Percentiles rank a stretch among this genome's conserved stretches.
These are phyloP conservation scores for Chionoecetes opilio DNA, from an alignment of 1,140 invertebrate genomes.

Conservation along the genomic window DNA sequence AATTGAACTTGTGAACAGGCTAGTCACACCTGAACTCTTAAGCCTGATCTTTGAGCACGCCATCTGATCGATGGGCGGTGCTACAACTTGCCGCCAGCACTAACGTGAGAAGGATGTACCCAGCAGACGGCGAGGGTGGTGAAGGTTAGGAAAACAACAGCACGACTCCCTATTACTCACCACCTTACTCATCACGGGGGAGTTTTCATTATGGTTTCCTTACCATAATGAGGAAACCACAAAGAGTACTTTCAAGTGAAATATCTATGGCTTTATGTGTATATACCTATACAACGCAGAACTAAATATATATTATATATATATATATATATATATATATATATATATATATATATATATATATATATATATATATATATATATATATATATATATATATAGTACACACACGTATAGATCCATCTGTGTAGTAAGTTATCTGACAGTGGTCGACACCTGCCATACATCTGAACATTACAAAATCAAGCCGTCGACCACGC, in stretches of 20 bases:
- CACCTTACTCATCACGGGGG: background rate
- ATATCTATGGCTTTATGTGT: no score
- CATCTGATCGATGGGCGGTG: background rate
- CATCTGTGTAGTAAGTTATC: no score
- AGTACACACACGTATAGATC: no score
- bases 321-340: no score
- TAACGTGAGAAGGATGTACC: background rate
- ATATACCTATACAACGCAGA: no score
- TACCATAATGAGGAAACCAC: background rate
- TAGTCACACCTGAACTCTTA: background rate
- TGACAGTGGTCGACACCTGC: background rate
- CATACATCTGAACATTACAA: background rate
- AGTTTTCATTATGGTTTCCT: background rate
- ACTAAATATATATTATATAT: no score
- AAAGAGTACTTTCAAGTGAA: no score
- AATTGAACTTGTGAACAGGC: background rate
- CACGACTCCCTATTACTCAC: background rate
- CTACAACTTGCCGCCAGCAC: background rate
- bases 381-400: no score
- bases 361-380: no score
- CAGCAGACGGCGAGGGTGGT: background rate
- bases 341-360: no score
- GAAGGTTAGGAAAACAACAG: background rate
- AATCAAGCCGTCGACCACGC: background rate
- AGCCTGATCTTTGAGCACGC: background rate